Conservation (phyloP, 2,888 invertebrate species). For the Allolobophora icterica region DNA sequence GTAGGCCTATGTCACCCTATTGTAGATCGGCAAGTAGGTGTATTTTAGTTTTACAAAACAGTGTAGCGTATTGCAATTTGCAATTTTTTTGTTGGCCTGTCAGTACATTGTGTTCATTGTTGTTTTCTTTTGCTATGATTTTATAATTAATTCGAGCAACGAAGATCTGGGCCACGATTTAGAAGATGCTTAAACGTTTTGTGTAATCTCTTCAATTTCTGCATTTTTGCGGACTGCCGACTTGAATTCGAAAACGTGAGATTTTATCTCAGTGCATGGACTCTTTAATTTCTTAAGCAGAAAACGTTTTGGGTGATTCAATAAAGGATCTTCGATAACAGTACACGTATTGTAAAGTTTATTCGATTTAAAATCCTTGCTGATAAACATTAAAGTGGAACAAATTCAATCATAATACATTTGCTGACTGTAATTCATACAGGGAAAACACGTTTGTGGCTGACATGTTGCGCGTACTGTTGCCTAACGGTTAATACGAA, state of each 20-base stretch:
- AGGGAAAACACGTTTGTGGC: too few relatives aligned
- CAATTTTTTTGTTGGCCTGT: neutral
- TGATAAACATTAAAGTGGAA: too few relatives aligned
- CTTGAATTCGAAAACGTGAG: slow-evolving; percentile 9
- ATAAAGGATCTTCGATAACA: neutral
- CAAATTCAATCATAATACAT: too few relatives aligned
- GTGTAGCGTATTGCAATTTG: neutral
- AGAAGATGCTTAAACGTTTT: neutral
- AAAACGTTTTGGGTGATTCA: neutral
- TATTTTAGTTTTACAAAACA: neutral
- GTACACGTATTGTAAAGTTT: neutral
- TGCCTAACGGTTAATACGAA: too few relatives aligned
- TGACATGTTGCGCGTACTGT: too few relatives aligned
- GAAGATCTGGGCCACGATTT: neutral
- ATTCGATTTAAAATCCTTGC: neutral
- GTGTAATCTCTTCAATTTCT: neutral
- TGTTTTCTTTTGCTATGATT: neutral
- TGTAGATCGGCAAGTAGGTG: neutral
- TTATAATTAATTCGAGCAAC: neutral
- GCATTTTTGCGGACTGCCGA: neutral
- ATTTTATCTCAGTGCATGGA: neutral
- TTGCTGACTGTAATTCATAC: too few relatives aligned
- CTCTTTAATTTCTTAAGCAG: neutral
- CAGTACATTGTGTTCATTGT: neutral
- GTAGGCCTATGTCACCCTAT: slow-evolving; percentile 3